phyloP scores from a whole-genome alignment of 2,888 invertebrate genomes.

The Metalampra italica region DNA sequence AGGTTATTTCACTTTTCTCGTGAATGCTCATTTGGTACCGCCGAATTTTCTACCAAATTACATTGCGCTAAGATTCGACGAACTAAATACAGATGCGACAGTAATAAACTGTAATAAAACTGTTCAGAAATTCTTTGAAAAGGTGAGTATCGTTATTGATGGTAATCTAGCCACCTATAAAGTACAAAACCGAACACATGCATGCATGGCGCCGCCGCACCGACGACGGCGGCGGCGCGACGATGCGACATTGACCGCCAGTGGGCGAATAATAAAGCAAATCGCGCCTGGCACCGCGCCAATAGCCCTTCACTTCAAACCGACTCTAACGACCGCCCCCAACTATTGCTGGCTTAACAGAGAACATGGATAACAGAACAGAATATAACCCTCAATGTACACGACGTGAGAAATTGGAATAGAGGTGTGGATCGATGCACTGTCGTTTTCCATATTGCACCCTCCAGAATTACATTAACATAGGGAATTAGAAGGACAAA shows the following conservation, averaged over 20 bases:
- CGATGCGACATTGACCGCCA: conserved; percentile 76
- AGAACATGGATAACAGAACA: background rate
- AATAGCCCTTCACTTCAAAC: conserved; percentile 63
- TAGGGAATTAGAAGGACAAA: conserved; percentile 30
- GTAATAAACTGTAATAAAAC: too few species aligned
- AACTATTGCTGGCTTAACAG: conserved; percentile 5
- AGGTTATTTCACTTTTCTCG: too few species aligned
- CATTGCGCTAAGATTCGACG: too few species aligned
- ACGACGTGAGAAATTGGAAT: conserved; percentile 7
- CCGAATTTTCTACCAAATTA: too few species aligned
- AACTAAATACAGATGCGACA: too few species aligned
- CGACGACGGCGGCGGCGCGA: conserved; percentile 30
- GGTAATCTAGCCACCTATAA: conserved; percentile 29
- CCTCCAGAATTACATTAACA: conserved; percentile 30
- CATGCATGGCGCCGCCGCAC: conserved; percentile 53
- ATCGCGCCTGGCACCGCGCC: conserved; percentile 69
- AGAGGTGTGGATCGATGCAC: conserved; percentile 36
- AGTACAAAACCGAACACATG: conserved; percentile 55
- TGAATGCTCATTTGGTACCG: too few species aligned
- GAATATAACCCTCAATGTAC: conserved; percentile 27
- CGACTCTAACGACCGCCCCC: background rate
- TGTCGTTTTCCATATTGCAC: conserved; percentile 44
- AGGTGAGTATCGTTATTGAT: conserved; percentile 3
- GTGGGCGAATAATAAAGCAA: conserved; percentile 72
- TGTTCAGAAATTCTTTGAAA: background rate